Conservation (phyloP, 2,113 vertebrate species). For the Nothobranchius furzeri region DNA sequence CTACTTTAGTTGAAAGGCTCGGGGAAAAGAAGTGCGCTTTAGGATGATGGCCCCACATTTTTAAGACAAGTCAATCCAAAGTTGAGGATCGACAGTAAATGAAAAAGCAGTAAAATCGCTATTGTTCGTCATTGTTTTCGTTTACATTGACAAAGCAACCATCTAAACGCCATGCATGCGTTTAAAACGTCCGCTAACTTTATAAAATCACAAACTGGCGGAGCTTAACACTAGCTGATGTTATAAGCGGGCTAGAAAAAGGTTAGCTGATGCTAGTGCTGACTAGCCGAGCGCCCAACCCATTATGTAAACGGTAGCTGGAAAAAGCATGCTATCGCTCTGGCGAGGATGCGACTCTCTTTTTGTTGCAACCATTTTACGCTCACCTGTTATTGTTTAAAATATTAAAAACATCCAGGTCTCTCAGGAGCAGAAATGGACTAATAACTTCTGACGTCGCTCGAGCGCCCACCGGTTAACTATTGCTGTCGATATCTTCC, state of each 20-base stretch:
- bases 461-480: not conserved
- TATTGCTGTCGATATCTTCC: not conserved
- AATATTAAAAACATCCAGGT: conserved; percentile 1
- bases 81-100: not conserved
- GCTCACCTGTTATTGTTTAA: conserved; percentile 48
- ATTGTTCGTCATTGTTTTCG: not conserved
- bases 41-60: not conserved
- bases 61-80: not conserved
- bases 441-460: conserved; percentile 37
- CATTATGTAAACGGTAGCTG: conserved; percentile 19
- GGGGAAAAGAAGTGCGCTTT: not conserved
- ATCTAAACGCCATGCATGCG: too few relatives aligned
- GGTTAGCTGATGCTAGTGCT: conserved; percentile 43
- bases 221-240: not conserved
- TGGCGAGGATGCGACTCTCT: conserved; percentile 8
- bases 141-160: not conserved
- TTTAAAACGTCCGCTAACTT: not conserved
- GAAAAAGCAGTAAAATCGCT: not conserved
- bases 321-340: not conserved
- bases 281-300: conserved; percentile 49
- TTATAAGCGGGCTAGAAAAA: not conserved
- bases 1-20: not conserved
- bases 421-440: not conserved
- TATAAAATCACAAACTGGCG: not conserved
- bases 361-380: not conserved